These are phyloP conservation scores for Cryptocheilus praepositus DNA, from an alignment of 2,888 invertebrate species.

Conservation along the genomic window DNA sequence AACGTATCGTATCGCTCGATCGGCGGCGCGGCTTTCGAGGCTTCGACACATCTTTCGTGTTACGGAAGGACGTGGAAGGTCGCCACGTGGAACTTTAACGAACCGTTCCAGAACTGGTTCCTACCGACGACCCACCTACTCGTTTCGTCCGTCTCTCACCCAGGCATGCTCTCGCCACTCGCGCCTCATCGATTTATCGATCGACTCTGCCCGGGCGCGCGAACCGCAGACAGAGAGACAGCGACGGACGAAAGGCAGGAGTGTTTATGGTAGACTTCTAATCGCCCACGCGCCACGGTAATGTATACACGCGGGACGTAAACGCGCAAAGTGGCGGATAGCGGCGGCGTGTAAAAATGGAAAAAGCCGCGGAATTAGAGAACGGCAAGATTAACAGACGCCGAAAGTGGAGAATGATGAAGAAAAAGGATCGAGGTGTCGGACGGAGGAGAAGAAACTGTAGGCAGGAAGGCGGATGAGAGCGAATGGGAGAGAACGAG, in stretches of 20 bases:
- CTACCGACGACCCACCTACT: not conserved
- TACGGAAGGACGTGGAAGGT: constrained; percentile 18
- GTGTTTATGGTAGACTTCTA: not conserved
- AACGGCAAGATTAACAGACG: not conserved
- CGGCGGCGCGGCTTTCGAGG: not conserved
- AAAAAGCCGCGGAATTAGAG: not conserved
- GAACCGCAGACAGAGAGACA: not conserved
- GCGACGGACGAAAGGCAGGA: not conserved
- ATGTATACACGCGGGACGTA: not conserved
- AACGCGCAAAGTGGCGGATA: constrained; percentile 12
- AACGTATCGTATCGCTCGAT: constrained; percentile 12
- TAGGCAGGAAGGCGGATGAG: not conserved
- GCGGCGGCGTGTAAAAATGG: not conserved
- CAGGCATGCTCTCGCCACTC: not conserved
- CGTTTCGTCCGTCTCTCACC: not conserved
- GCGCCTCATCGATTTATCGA: constrained; percentile 2
- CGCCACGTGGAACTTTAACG: constrained; percentile 17
- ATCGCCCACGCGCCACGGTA: not conserved
- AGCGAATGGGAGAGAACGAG: constrained; percentile 3
- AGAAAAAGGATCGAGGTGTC: no score
- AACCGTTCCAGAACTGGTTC: constrained; percentile 14
- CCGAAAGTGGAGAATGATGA: constrained; percentile 2
- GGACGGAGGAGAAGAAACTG: constrained; percentile 2
- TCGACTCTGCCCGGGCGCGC: not conserved
- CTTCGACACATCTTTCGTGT: not conserved